Evolutionary conservation across 1,140 invertebrate genomes (phyloP).

Genomic region (Zaprionus capensis): DNA sequence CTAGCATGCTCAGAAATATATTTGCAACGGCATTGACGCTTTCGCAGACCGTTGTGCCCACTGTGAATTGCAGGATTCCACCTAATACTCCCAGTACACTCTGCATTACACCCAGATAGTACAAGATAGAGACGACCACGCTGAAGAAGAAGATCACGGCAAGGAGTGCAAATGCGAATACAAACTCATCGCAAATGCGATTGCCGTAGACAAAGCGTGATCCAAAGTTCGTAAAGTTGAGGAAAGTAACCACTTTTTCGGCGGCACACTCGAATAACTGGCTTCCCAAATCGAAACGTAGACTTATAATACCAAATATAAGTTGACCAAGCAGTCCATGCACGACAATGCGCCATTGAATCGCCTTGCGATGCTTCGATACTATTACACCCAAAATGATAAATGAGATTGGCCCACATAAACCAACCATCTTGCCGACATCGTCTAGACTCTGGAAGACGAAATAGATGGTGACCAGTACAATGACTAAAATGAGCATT

Average conservation of each 20-base stretch:
- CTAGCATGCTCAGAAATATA: conserved; percentile 94
- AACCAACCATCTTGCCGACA: conserved; percentile 20
- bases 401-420: conserved; percentile 86
- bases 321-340: conserved; percentile 94
- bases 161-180: conserved; percentile 93
- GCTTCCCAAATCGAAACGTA: conserved; percentile 91
- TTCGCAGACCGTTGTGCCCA: conserved; percentile 95
- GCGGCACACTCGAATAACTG: conserved; percentile 91
- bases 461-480: conserved; percentile 9
- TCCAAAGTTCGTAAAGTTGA: conserved; percentile 90
- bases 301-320: conserved; percentile 91
- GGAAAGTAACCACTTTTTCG: conserved; percentile 90
- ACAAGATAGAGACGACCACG: conserved; percentile 92
- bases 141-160: conserved; percentile 96
- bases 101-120: conserved; percentile 94
- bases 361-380: conserved; percentile 85
- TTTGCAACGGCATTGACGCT: conserved; percentile 94
- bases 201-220: conserved; percentile 94
- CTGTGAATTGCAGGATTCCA: conserved; percentile 88
- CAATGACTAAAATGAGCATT: conserved; percentile 28
- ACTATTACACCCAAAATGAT: conserved; percentile 85
- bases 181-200: conserved; percentile 86
- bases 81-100: conserved; percentile 91
- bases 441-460: conserved; percentile 35
- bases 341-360: conserved; percentile 91